Evolutionary conservation across 2,113 vertebrate genomes (phyloP), one percentile per base, ranked within the genome.

Genomic region (Litocranius walleri): DNA sequence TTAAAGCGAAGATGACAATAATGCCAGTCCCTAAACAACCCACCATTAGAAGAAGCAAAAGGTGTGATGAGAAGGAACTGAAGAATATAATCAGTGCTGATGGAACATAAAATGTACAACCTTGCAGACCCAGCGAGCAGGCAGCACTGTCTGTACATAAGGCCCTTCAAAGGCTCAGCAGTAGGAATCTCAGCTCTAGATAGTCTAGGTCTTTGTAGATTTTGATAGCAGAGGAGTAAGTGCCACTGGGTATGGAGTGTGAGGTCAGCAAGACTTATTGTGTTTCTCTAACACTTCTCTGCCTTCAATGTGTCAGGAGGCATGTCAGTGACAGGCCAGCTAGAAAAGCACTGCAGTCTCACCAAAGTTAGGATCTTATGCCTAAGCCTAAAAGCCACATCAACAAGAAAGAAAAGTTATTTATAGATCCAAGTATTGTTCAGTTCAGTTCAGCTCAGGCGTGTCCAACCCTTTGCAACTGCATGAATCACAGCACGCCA

Each of bases 401-500:
- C 33, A 48, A 23, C 15, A 48, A 61, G 7, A 25, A 5, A 27
- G 36, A 62, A 83, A 54, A 59, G 61, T 52, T 82, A 91, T 82
- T 91, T 87, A 56, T 25, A 92, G 62, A 56, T 62, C 16, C 30
- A 89, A 62, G 54, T 83, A 62, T 17, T 19, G 61, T 62, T 62
- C 61, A 62, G 29, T 61, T 30, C 59, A 61, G 59, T 30, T 6
- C 48, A 13, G 29, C 59, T 30, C 6, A 62, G 59, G 14, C 2
- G 13, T 30, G 59, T 62, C 27, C 0, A 1, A 62, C 59, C 48
- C 48, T 30, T 13, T 62, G 59, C 12, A 30, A 30, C 2, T 6
- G 6, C 59, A 30, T 62, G 29, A 30, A 62, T 14, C 2, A 0
- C 59, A 30, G 59, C 59, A 62, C 0, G 1, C 59, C 29, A 30